Evolutionary conservation across 2,888 invertebrate genomes (phyloP).

Genomic region (Emmelina monodactyla): DNA sequence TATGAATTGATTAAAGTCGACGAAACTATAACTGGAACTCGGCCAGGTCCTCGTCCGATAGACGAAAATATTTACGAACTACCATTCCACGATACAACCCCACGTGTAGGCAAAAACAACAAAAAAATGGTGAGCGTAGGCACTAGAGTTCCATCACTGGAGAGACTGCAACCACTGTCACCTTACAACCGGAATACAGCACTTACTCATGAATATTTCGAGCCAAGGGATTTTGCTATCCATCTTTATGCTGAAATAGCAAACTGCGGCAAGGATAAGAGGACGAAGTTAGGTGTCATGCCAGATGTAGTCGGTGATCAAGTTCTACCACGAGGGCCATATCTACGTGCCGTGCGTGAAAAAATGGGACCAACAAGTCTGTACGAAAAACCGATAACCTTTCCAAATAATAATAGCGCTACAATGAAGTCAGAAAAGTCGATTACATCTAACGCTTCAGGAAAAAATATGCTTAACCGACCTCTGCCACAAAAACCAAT

Average conservation of each 20-base stretch:
- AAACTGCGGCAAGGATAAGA: constrained; percentile 46
- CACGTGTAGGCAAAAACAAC: constrained; percentile 41
- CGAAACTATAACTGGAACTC: constrained; percentile 67
- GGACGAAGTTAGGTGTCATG: constrained; percentile 31
- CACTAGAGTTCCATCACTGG: constrained; percentile 66
- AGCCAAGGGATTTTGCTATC: constrained; percentile 60
- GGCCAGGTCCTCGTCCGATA: constrained; percentile 18
- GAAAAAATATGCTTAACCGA: constrained; percentile 71
- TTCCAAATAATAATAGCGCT: constrained; percentile 23
- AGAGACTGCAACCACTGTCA: constrained; percentile 59
- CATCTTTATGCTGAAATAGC: constrained; percentile 71
- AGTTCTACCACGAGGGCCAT: constrained; percentile 61
- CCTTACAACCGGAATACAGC: constrained; percentile 52
- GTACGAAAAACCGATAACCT: constrained; percentile 23
- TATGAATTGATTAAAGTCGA: constrained; percentile 78
- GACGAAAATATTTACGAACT: constrained; percentile 71
- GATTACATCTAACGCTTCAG: constrained; percentile 44
- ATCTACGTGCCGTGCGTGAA: constrained; percentile 68
- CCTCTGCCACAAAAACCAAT: constrained; percentile 74
- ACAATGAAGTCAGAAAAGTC: constrained; percentile 35
- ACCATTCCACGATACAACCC: constrained; percentile 55
- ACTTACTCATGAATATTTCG: constrained; percentile 55
- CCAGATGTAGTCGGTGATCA: constrained; percentile 55
- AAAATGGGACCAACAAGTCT: constrained; percentile 40
- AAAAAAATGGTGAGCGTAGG: constrained; percentile 63